These are phyloP conservation scores for Tyrannus savana DNA, from an alignment of 2,113 vertebrate species.

Conservation along the genomic window DNA sequence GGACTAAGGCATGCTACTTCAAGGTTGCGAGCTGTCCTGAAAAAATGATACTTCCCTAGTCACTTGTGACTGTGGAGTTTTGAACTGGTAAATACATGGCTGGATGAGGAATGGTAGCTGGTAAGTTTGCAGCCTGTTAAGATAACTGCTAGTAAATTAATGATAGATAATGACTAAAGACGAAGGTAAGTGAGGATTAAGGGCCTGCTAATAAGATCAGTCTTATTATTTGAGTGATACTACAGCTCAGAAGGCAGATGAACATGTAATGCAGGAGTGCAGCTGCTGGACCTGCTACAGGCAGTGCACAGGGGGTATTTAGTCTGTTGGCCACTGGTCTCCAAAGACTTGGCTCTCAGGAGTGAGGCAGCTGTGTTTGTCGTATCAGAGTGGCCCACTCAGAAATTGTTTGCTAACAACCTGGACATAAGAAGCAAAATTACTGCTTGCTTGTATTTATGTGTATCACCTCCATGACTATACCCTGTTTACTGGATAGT, in stretches of 20 bases:
- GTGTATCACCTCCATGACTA: background rate
- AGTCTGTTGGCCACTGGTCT: background rate
- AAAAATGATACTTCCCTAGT: background rate
- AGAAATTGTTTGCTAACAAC: background rate
- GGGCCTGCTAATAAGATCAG: background rate
- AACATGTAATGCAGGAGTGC: background rate
- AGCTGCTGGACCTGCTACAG: rapidly evolving
- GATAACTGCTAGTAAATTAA: background rate
- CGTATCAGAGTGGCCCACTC: rapidly evolving
- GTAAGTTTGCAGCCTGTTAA: background rate
- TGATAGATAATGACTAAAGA: background rate
- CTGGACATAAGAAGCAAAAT: background rate
- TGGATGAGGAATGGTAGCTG: background rate
- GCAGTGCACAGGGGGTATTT: rapidly evolving
- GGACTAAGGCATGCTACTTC: background rate
- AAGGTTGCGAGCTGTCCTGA: background rate
- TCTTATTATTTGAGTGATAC: background rate
- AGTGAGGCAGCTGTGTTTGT: background rate
- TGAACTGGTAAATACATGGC: rapidly evolving
- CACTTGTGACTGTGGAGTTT: background rate
- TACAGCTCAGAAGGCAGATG: background rate
- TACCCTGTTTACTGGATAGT: background rate
- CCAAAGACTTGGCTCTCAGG: background rate
- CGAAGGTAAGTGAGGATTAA: background rate
- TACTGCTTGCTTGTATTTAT: background rate